phyloP scores from a whole-genome alignment of 2,113 vertebrate species.

The Etheostoma cragini region DNA sequence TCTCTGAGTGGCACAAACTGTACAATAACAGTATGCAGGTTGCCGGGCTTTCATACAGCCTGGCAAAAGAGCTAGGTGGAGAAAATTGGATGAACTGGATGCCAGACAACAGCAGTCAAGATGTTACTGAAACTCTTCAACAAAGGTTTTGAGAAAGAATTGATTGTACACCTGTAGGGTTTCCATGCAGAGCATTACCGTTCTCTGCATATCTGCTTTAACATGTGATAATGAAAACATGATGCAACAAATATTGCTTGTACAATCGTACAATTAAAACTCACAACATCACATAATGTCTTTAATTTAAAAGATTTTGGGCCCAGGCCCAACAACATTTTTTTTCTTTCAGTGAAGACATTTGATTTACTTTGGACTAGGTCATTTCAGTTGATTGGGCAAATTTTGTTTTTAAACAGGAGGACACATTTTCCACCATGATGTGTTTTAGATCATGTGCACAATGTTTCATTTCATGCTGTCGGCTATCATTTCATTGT shows the following conservation, averaged over 20 bases:
- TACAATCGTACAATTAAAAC: neutral
- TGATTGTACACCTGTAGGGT: neutral
- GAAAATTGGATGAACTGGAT: conserved; percentile 65
- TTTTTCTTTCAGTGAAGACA: neutral
- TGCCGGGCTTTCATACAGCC: neutral
- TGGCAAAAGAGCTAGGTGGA: conserved; percentile 31
- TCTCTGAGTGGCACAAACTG: conserved; percentile 78
- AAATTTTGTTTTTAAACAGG: too few relatives aligned
- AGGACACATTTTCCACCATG: neutral
- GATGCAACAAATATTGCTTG: too few relatives aligned
- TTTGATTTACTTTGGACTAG: neutral
- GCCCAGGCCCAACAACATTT: neutral
- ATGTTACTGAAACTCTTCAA: conserved; percentile 45
- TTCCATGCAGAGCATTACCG: neutral
- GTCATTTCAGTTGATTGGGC: neutral
- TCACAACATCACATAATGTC: neutral
- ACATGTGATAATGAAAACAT: neutral
- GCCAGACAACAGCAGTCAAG: conserved; percentile 34
- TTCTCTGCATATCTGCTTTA: neutral
- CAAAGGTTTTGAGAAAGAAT: conserved; percentile 63
- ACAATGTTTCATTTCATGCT: neutral
- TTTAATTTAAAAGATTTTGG: neutral
- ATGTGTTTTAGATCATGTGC: conserved; percentile 8
- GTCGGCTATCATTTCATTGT: conserved; percentile 2
- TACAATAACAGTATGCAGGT: conserved; percentile 44